phyloP scores from a whole-genome alignment of 2,797 vertebrate species.

The Peromyscus aztecus region DNA sequence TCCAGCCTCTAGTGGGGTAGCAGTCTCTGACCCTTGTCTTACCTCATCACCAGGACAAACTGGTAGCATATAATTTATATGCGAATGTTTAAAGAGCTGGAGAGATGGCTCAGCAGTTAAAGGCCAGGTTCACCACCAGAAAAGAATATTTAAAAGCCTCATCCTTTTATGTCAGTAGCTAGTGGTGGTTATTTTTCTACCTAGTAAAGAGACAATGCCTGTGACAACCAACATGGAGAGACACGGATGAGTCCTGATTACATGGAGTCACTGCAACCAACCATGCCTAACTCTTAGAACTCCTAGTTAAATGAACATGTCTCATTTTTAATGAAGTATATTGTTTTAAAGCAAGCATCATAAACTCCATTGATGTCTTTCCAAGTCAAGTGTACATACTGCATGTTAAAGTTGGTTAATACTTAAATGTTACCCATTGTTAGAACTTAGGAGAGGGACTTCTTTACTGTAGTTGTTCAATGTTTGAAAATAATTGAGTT shows the following conservation, averaged over 20 bases:
- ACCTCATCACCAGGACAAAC: not conserved
- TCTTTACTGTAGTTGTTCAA: not conserved
- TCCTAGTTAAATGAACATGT: too few relatives aligned
- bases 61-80: not conserved
- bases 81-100: not conserved
- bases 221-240: not conserved
- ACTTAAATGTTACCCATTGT: not conserved
- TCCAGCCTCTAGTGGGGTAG: not conserved
- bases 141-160: not conserved
- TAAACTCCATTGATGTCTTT: not conserved
- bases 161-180: not conserved
- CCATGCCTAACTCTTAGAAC: not conserved
- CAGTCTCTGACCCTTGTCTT: not conserved
- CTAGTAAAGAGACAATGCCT: not conserved
- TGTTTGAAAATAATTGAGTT: not conserved
- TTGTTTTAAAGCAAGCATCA: not conserved
- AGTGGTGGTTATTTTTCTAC: not conserved
- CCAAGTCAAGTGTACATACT: not conserved
- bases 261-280: not conserved
- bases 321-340: not conserved
- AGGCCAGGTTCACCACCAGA: not conserved
- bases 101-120: not conserved
- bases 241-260: not conserved
- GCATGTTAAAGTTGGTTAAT: not conserved
- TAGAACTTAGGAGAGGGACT: not conserved